These are phyloP conservation scores for Helogale parvula DNA, from an alignment of 2,113 vertebrate genomes.

Conservation along the genomic window DNA sequence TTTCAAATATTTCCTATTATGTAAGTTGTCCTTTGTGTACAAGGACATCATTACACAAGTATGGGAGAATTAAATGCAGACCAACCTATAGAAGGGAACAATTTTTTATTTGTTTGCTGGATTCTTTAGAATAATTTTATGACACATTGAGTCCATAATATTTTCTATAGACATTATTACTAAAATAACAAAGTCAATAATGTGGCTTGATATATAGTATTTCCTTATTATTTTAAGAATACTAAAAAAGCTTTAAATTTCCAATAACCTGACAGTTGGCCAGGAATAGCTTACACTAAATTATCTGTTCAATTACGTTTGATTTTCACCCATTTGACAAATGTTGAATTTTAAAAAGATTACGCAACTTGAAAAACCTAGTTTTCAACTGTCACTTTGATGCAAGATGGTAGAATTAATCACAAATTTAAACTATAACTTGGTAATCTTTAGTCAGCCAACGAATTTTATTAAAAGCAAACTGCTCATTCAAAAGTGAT, in stretches of 20 bases:
- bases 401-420: constrained; percentile 31
- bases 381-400: constrained; percentile 61
- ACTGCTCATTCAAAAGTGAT: constrained; percentile 55
- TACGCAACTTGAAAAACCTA: neutral
- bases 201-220: neutral
- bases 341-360: constrained; percentile 39
- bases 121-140: neutral
- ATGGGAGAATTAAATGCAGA: constrained; percentile 1
- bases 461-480: constrained; percentile 46
- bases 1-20: constrained; percentile 13
- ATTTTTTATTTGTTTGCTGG: neutral
- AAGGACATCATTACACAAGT: constrained; percentile 6
- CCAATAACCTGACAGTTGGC: neutral
- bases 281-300: constrained; percentile 23
- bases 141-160: neutral
- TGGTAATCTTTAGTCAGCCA: neutral
- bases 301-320: constrained; percentile 12
- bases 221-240: constrained; percentile 44
- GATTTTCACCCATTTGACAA: constrained; percentile 12
- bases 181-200: constrained; percentile 26
- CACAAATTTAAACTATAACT: constrained; percentile 48
- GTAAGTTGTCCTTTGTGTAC: neutral
- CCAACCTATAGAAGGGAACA: neutral
- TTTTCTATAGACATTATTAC: neutral
- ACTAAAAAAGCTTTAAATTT: neutral